Base-by-base conservation (phyloP, 2,113 vertebrate species). In the Epinephelus lanceolatus region DNA sequence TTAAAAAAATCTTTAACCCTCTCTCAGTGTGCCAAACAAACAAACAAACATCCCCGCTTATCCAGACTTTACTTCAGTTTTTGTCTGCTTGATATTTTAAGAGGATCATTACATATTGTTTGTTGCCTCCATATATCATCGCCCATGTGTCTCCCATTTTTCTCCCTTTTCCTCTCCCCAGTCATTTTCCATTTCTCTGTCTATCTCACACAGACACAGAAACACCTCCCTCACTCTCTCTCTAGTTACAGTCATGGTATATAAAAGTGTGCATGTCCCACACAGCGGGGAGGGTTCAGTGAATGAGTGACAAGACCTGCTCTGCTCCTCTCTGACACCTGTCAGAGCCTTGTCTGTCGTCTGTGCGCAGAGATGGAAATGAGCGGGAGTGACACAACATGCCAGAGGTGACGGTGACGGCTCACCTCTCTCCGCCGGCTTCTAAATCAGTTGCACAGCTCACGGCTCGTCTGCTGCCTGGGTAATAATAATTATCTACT, bases 361-460 rank as follows among this genome's bases (percentile, higher is more conserved):
- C 96, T 76, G 81, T 94, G 96, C 95, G 95, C 93, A 93, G 94
- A 94, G 96, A 97, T 97, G 97, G 96, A 96, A 95, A 97, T 92
- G 96, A 97, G 90, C 85, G 63, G 86, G 84, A 96, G 96, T 97
- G 96, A 97, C 97, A 96, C 97, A 96, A 98, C 97, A 97, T 97
- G 96, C 97, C 97, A 96, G 90, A 94, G 96, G 94, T 96, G 97
- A 97, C 96, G 96, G 95, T 96, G 96, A 97, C 53, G 94, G 88
- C 95, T 95, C 95, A 94, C 93, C 92, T 95, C 92, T 84, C 75
- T 81, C 86, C 17, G 37, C 65, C 49, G 30, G 71, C 71, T 78
- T 88, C 86, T 86, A 83, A 86, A 89, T 90, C 86, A 75, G 89
- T 63, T 81, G 83, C 86, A 25, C 63, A 56, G 83, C 79, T 83